Evolutionary conservation across 2,113 vertebrate genomes (phyloP), one percentile per base, ranked within the genome.

Genomic region (Choloepus hoffmanni): DNA sequence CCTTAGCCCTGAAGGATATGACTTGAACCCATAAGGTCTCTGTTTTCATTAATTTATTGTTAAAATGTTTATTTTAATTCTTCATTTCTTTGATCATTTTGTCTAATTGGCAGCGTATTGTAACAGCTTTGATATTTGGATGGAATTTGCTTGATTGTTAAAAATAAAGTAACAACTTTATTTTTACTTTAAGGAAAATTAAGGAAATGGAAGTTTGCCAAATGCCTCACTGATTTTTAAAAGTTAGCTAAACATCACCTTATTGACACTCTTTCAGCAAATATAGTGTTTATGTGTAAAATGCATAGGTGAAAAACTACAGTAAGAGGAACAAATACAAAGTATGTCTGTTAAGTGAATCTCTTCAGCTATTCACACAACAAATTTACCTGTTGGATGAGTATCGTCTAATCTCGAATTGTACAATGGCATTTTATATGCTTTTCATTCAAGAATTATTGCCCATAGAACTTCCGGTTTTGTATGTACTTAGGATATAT

Each of bases 151-250:
- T 93, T 92, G 60, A 62, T 94, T 23, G 11, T 96, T 81, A 92
- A 89, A 96, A 97, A 36, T 86, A 78, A 86, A 94, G n/a, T 77
- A 77, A 73, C 55, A 36, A 36, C 36, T 36, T 36, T 36, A 36
- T 36, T 36, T 36, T 36, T 36, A 36, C 36, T 36, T 77, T 23
- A 62, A 62, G 21, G 60, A 62, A 62, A 62, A 48, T 93, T 82
- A 89, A 92, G 28, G 68, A 92, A 95, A 90, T 77, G 26, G 28
- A 70, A 77, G 10, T 78, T 95, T 77, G 89, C 68, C 48, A 92
- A 58, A 79, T 23, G 70, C 33, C 36, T 63, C 43, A 10, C 7
- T 87, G 65, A 85, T 63, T 86, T 95, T 73, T 78, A 87, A 81
- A 77, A 89, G 55, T 82, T 89, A 79, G 55, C 24, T 26, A 40